phyloP scores from a whole-genome alignment of 2,113 vertebrate species.

The Anarrhichthys ocellatus region DNA sequence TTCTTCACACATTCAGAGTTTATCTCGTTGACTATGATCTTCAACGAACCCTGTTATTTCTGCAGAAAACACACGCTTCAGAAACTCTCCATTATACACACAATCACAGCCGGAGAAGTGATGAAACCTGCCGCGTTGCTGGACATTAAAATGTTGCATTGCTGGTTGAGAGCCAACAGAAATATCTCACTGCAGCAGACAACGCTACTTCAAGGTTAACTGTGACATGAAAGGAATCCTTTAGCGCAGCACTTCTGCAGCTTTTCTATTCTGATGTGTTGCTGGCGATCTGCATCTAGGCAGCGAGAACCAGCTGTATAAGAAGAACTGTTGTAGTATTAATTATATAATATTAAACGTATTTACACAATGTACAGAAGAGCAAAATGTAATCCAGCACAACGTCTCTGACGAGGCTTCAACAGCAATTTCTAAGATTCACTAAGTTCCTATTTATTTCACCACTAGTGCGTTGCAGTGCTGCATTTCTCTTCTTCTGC shows the following conservation, averaged over 20 bases:
- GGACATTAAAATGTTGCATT: neutral
- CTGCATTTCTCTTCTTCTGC: neutral
- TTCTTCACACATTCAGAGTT: neutral
- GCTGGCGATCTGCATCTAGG: too few species aligned
- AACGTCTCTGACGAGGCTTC: too few species aligned
- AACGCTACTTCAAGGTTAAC: neutral
- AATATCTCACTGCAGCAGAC: neutral
- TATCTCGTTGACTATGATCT: neutral
- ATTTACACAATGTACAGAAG: too few species aligned
- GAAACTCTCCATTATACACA: neutral
- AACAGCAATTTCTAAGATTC: too few species aligned
- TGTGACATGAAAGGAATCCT: neutral
- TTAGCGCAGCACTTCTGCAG: neutral
- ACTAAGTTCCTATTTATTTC: too few species aligned
- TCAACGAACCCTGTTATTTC: neutral
- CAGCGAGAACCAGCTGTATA: too few species aligned
- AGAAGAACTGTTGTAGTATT: too few species aligned
- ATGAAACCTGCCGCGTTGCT: neutral
- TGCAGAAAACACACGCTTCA: neutral
- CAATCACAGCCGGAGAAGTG: neutral
- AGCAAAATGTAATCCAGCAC: too few species aligned
- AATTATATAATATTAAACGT: too few species aligned
- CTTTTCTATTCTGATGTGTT: neutral
- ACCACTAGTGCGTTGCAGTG: neutral
- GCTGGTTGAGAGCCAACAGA: neutral